Conservation (phyloP, 2,797 vertebrate genomes). For the Neomorphus geoffroyi region DNA sequence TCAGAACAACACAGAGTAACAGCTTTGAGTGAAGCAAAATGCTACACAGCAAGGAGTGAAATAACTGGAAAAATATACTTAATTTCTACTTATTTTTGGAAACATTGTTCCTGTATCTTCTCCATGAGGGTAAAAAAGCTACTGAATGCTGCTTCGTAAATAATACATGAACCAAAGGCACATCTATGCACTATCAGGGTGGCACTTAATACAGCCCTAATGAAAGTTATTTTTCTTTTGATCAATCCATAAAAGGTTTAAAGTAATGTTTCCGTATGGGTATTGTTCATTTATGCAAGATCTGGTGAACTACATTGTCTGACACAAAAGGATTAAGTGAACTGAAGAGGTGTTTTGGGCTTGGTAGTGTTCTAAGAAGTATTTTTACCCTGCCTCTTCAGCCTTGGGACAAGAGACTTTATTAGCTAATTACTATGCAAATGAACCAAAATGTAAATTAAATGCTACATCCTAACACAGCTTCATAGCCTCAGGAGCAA, state of each 20-base stretch:
- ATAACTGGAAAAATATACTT: constrained; percentile 17
- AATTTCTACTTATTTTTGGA: constrained; percentile 47
- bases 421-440: constrained; percentile 15
- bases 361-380: neutral
- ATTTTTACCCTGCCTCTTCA: neutral
- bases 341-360: neutral
- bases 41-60: neutral
- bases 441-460: constrained; percentile 22
- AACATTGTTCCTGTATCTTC: constrained; percentile 7
- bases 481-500: neutral
- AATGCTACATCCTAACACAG: neutral
- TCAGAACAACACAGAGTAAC: neutral
- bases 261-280: neutral
- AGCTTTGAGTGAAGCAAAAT: constrained; percentile 19
- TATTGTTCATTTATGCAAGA: neutral
- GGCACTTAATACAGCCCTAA: neutral
- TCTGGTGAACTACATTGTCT: neutral
- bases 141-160: constrained; percentile 17
- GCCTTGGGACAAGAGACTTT: neutral
- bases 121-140: neutral
- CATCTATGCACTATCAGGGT: neutral
- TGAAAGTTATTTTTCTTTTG: neutral
- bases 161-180: neutral
- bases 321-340: constrained; percentile 19
- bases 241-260: neutral